A percentile compares a stretch with the other conserved stretches of the same genome.
Conservation (phyloP, 30 jellyfish, hydroid and myxozoan genomes). For the Chironex yamaguchii region DNA sequence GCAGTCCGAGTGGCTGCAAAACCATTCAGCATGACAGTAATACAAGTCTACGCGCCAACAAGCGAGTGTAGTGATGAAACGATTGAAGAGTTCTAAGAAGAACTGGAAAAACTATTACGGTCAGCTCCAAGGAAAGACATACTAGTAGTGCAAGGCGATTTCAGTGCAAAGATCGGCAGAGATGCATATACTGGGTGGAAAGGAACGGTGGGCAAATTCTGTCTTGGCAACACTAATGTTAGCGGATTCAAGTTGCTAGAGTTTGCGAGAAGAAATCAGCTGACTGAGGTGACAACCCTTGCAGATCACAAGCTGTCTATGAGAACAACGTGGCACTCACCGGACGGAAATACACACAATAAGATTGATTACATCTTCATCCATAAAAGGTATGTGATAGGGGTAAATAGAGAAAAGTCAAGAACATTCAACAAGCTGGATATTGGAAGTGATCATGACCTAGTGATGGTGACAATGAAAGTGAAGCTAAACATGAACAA, state of each 20-base stretch:
- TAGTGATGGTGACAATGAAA: constrained; percentile 21
- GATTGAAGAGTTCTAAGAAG: constrained; percentile 44
- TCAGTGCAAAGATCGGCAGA: constrained; percentile 37
- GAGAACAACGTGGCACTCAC: constrained; percentile 47
- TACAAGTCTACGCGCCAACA: constrained; percentile 48
- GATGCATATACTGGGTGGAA: constrained; percentile 22
- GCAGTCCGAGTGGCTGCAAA: constrained; percentile 16
- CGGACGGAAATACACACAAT: constrained; percentile 20
- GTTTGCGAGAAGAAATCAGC: constrained; percentile 3
- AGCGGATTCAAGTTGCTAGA: constrained; percentile 20
- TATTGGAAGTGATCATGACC: constrained; percentile 60
- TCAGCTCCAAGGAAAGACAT: constrained; percentile 17
- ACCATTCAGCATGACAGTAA: constrained; percentile 21
- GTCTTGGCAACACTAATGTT: constrained; percentile 9
- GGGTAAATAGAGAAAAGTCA: constrained; percentile 34
- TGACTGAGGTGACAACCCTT: not conserved
- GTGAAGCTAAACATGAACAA: constrained; percentile 4
- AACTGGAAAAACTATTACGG: constrained; percentile 19
- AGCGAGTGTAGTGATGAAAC: constrained; percentile 8
- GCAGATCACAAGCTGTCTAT: not conserved
- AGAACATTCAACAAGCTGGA: constrained; percentile 24
- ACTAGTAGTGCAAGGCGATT: constrained; percentile 41
- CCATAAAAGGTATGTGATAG: not conserved
- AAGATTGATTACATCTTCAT: constrained; percentile 44
- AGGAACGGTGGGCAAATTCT: constrained; percentile 18